Percentiles rank a stretch among this genome's conserved stretches.
Evolutionary conservation across 2,797 vertebrate species (phyloP).

Genomic region (Typhlichthys eigenmanni): DNA sequence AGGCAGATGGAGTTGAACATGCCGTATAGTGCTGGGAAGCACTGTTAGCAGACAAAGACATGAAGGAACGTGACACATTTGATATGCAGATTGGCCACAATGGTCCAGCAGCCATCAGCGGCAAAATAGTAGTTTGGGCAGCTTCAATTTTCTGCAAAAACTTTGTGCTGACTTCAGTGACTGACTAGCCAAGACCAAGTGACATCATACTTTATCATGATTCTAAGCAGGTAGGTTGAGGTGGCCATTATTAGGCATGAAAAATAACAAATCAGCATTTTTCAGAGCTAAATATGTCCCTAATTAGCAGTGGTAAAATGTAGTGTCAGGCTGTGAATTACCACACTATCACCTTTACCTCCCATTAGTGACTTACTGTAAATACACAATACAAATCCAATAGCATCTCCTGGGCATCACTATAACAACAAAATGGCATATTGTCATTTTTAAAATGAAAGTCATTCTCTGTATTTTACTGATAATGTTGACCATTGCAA

Average conservation of each 20-base stretch:
- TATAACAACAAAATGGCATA: conserved; percentile 11
- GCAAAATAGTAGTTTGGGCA: conserved; percentile 52
- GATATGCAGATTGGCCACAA: conserved; percentile 78
- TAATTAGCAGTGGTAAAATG: conserved; percentile 83
- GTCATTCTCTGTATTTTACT: too few species aligned
- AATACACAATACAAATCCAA: conserved; percentile 60
- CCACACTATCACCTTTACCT: conserved; percentile 77
- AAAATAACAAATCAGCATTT: conserved; percentile 85
- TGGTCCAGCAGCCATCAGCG: conserved; percentile 54
- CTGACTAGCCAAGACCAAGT: too few species aligned
- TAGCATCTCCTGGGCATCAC: conserved; percentile 54
- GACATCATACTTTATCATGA: conserved; percentile 76
- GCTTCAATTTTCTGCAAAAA: conserved; percentile 62
- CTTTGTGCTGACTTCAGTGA: conserved; percentile 10
- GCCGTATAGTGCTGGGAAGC: conserved; percentile 68
- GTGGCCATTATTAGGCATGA: conserved; percentile 77
- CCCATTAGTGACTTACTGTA: conserved; percentile 75
- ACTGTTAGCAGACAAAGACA: conserved; percentile 59
- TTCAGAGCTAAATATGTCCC: conserved; percentile 82
- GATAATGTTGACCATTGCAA: too few species aligned
- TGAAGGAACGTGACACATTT: conserved; percentile 74
- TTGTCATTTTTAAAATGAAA: too few species aligned
- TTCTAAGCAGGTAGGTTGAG: conserved; percentile 80
- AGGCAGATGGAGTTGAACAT: conserved; percentile 82
- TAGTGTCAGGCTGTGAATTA: conserved; percentile 78